Conservation (phyloP, 1,140 invertebrate species). For the Mesaphorura yosii region DNA sequence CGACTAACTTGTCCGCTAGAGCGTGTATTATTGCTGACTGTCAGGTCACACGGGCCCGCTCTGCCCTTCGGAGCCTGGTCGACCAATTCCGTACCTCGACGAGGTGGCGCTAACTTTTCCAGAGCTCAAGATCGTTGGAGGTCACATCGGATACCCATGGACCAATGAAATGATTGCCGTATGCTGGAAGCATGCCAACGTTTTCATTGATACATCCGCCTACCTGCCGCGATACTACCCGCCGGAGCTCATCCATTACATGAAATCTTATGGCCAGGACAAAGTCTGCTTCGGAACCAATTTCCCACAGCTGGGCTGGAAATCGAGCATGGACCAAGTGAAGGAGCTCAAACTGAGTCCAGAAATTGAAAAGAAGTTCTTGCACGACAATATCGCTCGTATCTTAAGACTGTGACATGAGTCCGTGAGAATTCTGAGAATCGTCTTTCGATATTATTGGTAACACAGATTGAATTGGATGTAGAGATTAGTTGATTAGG, state of each 20-base stretch:
- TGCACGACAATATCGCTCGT: too few species aligned
- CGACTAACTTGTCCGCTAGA: too few species aligned
- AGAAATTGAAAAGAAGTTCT: background rate
- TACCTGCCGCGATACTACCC: background rate
- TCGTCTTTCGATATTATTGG: too few species aligned
- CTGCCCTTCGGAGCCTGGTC: background rate
- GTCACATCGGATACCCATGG: background rate
- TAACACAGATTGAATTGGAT: too few species aligned
- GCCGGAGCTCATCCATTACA: background rate
- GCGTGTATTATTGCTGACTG: too few species aligned
- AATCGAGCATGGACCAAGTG: background rate
- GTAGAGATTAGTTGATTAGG: too few species aligned
- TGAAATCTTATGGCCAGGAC: constrained; percentile 1
- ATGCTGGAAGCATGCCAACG: constrained; percentile 1
- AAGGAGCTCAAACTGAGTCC: background rate
- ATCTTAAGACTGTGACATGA: too few species aligned
- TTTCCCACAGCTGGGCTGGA: background rate
- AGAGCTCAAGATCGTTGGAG: constrained; percentile 1
- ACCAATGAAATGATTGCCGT: background rate
- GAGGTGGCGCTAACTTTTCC: background rate
- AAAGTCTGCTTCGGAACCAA: constrained; percentile 1
- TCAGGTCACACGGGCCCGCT: background rate
- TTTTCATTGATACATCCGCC: background rate
- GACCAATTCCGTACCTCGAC: constrained; percentile 1
- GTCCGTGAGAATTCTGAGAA: too few species aligned